Evolutionary conservation across 2,113 vertebrate species (phyloP).

Genomic region (Gymnarchus niloticus): DNA sequence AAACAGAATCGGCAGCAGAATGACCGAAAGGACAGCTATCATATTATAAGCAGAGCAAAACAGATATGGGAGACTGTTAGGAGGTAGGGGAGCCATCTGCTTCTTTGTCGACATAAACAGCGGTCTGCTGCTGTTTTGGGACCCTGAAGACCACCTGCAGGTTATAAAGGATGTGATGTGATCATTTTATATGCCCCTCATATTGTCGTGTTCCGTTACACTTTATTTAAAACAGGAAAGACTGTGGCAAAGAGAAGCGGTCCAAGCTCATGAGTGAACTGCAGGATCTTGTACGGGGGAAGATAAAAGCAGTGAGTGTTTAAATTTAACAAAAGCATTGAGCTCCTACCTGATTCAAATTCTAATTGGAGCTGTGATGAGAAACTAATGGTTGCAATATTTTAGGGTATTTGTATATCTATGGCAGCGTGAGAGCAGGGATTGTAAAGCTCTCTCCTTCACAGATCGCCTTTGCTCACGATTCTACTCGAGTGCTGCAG

Average conservation of each 20-base stretch:
- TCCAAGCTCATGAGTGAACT: constrained; percentile 76
- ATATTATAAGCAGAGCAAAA: constrained; percentile 74
- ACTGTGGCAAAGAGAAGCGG: constrained; percentile 72
- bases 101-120: constrained; percentile 25
- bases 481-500: constrained; percentile 88
- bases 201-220: constrained; percentile 26
- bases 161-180: not conserved
- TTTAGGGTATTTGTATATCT: not conserved
- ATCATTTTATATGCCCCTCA: not conserved
- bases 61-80: constrained; percentile 80
- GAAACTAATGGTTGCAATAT: not conserved
- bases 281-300: constrained; percentile 76
- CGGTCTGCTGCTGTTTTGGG: too few species aligned
- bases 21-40: constrained; percentile 77
- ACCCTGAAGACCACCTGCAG: not conserved
- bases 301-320: constrained; percentile 76
- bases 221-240: constrained; percentile 67
- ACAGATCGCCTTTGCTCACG: constrained; percentile 88
- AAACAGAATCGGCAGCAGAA: constrained; percentile 73
- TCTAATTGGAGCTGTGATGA: not conserved
- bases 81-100: constrained; percentile 53
- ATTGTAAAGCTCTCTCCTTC: not conserved
- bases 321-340: not conserved
- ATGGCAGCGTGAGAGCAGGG: not conserved
- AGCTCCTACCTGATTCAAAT: not conserved